Evolutionary conservation across 2,888 invertebrate genomes (phyloP).

Genomic region (Ennomos fuscantarius): DNA sequence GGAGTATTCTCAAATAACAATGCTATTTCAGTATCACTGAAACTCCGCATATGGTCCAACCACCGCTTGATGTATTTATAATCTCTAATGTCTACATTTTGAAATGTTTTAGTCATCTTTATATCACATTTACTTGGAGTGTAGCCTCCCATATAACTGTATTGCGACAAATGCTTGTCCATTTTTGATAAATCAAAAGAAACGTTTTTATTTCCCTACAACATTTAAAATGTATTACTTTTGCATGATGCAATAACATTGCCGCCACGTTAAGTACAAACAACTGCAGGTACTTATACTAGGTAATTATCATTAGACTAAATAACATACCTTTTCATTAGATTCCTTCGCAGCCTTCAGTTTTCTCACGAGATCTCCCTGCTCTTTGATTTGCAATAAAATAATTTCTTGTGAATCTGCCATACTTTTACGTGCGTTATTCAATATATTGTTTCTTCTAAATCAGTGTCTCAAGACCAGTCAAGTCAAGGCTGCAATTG

Average conservation of each 20-base stretch:
- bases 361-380: slow-evolving; percentile 93
- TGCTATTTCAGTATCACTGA: slow-evolving; percentile 77
- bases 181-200: slow-evolving; percentile 61
- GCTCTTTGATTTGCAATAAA: slow-evolving; percentile 80
- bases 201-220: slow-evolving; percentile 62
- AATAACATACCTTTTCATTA: slow-evolving; percentile 88
- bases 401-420: slow-evolving; percentile 68
- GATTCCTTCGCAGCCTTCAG: slow-evolving; percentile 92
- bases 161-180: slow-evolving; percentile 76
- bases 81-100: slow-evolving; percentile 61
- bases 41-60: slow-evolving; percentile 87
- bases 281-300: neutral
- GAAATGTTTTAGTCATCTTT: slow-evolving; percentile 63
- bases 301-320: neutral
- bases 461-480: slow-evolving; percentile 14
- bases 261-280: neutral
- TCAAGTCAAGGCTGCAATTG: slow-evolving; percentile 54
- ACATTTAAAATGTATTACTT: slow-evolving; percentile 43
- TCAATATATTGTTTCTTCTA: slow-evolving; percentile 8
- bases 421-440: slow-evolving; percentile 51
- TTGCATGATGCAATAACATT: slow-evolving; percentile 51
- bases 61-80: slow-evolving; percentile 84
- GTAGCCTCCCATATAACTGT: slow-evolving; percentile 86
- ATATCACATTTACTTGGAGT: slow-evolving; percentile 81
- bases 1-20: slow-evolving; percentile 64